Conservation (phyloP, 2,113 vertebrate genomes). For the Galeopterus variegatus region DNA sequence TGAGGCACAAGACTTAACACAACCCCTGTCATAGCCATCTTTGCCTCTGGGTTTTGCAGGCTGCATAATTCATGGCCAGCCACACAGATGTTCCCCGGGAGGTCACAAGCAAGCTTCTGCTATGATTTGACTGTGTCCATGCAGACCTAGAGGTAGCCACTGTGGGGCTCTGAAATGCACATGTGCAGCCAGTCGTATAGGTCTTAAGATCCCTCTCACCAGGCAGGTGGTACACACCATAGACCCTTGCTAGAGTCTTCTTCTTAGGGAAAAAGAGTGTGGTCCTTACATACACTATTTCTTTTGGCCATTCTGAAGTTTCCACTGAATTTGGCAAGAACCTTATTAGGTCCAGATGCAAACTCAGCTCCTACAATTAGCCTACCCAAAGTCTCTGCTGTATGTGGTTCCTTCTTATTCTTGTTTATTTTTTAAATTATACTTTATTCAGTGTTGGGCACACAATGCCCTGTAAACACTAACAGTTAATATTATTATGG, state of each 20-base stretch:
- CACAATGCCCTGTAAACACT: neutral
- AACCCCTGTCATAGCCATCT: neutral
- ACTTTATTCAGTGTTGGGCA: neutral
- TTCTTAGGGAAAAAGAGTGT: neutral
- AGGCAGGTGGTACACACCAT: fast-evolving
- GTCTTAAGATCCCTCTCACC: neutral
- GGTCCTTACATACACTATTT: neutral
- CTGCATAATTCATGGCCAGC: neutral
- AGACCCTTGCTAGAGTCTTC: neutral
- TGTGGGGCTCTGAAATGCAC: fast-evolving
- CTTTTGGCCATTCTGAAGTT: neutral
- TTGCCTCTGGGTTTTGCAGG: neutral
- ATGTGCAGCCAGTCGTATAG: fast-evolving
- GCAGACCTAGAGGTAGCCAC: neutral
- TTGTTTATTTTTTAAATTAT: neutral
- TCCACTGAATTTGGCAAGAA: neutral
- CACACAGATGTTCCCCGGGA: neutral
- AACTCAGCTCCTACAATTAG: neutral
- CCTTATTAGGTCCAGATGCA: fast-evolving
- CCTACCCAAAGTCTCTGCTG: neutral
- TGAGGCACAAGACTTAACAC: neutral
- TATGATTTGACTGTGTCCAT: neutral
- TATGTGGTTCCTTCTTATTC: neutral
- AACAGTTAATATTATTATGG: neutral
- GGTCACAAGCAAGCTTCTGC: neutral